A percentile compares a stretch with the other conserved stretches of the same genome.
These are phyloP conservation scores for roundworm (Caenorhabditis elegans) DNA, from an alignment of 1,140 invertebrate genomes.

Conservation along the genomic window DNA sequence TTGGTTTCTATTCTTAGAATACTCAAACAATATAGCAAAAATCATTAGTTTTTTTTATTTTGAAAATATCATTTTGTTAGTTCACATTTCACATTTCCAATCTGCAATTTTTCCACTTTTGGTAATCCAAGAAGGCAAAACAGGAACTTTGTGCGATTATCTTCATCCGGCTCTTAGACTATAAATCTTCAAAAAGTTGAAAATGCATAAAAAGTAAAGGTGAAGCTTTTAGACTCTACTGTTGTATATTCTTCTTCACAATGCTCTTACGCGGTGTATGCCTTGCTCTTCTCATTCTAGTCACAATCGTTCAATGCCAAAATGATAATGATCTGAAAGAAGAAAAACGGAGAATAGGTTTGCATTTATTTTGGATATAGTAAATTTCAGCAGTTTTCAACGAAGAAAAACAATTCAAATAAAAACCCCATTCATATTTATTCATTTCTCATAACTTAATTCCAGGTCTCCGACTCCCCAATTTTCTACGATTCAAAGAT, in stretches of 20 bases:
- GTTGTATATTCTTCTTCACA: not conserved
- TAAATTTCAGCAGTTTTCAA: not conserved
- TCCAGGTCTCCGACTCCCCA: not conserved
- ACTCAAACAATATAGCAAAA: too few species aligned
- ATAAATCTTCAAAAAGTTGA: not conserved
- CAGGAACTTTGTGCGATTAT: not conserved
- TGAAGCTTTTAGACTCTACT: not conserved
- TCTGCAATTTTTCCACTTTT: too few species aligned
- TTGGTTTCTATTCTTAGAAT: too few species aligned
- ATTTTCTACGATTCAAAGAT: not conserved
- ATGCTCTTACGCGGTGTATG: not conserved
- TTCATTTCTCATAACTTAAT: not conserved
- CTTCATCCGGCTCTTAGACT: not conserved
- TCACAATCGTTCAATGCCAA: not conserved
- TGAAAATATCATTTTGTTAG: too few species aligned
- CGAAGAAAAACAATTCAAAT: too few species aligned
- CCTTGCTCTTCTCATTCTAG: not conserved
- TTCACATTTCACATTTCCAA: too few species aligned
- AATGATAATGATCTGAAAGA: not conserved
- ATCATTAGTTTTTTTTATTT: too few species aligned
- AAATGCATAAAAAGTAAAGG: not conserved
- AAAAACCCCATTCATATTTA: too few species aligned
- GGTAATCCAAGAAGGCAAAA: not conserved
- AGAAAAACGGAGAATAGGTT: constrained; percentile 5
- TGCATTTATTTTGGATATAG: not conserved